These are phyloP conservation scores for Rhopalosiphum nymphaeae DNA, from an alignment of 2,888 invertebrate genomes.

Conservation along the genomic window DNA sequence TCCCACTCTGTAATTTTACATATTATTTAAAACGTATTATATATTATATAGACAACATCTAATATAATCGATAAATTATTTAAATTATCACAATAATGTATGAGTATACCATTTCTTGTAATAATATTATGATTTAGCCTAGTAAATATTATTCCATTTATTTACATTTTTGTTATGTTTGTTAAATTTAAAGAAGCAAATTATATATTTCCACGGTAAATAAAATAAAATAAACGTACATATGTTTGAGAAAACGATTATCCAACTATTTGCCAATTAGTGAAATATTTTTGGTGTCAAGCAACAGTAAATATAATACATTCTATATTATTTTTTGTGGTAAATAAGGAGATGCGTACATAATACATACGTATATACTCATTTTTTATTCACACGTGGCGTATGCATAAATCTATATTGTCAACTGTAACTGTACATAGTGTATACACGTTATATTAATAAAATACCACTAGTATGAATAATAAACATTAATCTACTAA, in stretches of 20 bases:
- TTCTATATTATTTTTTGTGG: neutral
- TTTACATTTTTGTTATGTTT: neutral
- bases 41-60: neutral
- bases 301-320: neutral
- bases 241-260: neutral
- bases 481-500: conserved; percentile 32
- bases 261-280: neutral
- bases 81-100: neutral
- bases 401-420: neutral
- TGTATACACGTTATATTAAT: neutral
- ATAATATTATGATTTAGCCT: neutral
- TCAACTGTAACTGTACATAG: neutral
- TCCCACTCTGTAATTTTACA: neutral
- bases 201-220: neutral
- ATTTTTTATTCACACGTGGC: neutral
- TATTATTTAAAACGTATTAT: neutral
- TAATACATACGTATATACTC: neutral
- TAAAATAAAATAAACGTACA: neutral
- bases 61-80: neutral
- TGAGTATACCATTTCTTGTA: neutral
- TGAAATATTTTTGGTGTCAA: neutral
- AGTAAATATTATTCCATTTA: neutral
- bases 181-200: neutral
- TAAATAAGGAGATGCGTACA: neutral
- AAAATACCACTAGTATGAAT: conserved; percentile 1